Evolutionary conservation across 2,888 invertebrate genomes (phyloP).

Genomic region (Esperia sulphurella): DNA sequence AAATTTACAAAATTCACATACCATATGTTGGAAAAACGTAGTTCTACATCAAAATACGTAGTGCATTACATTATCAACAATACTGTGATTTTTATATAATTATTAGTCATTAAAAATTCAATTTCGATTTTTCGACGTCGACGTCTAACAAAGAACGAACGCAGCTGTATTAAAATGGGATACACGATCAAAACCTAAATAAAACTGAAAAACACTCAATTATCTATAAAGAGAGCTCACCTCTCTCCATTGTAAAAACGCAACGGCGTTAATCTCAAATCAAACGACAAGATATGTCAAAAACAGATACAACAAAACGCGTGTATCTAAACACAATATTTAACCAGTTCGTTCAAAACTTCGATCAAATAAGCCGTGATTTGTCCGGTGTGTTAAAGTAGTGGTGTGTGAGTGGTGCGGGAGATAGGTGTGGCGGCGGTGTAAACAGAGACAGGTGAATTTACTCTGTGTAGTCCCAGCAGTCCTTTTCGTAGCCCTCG

Average conservation of each 20-base stretch:
- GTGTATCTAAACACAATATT: not conserved
- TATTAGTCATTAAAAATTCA: too few relatives aligned
- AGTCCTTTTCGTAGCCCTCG: constrained; percentile 99
- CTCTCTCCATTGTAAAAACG: too few relatives aligned
- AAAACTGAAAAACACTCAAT: not conserved
- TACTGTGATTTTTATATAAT: too few relatives aligned
- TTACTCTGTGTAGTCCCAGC: constrained; percentile 97
- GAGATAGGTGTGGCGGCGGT: constrained; percentile 4
- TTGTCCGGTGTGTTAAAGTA: not conserved
- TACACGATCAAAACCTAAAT: too few relatives aligned
- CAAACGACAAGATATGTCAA: too few relatives aligned
- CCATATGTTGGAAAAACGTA: too few relatives aligned
- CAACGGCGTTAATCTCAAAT: too few relatives aligned
- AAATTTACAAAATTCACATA: too few relatives aligned
- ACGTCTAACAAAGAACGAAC: not conserved
- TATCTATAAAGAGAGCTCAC: too few relatives aligned
- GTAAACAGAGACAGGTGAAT: constrained; percentile 11
- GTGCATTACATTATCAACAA: too few relatives aligned
- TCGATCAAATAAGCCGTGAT: too few relatives aligned
- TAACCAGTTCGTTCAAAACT: not conserved
- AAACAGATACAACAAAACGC: not conserved
- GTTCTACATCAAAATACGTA: too few relatives aligned
- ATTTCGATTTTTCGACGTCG: not conserved
- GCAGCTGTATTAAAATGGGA: not conserved
- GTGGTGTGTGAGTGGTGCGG: constrained; percentile 4